phyloP scores from a whole-genome alignment of 2,888 invertebrate genomes.

The Xanthia togata region DNA sequence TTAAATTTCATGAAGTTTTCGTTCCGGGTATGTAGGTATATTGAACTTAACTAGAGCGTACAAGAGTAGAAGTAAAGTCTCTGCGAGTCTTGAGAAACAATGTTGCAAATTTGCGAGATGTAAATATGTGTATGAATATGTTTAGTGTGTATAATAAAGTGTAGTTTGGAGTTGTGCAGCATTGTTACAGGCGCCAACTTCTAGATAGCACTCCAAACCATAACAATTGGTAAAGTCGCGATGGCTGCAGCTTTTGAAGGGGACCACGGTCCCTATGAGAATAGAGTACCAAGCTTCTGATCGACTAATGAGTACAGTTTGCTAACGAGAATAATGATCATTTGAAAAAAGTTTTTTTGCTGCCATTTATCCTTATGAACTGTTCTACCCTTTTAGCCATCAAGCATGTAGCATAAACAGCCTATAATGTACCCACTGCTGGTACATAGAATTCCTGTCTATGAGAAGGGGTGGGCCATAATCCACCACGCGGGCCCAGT shows the following conservation, averaged over 20 bases:
- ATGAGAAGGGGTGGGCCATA: no score
- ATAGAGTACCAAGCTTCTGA: neutral
- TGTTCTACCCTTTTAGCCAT: no score
- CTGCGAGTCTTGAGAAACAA: neutral
- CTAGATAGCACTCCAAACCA: conserved; percentile 19
- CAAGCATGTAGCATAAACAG: no score
- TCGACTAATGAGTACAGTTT: conserved; percentile 18
- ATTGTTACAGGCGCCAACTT: conserved; percentile 27
- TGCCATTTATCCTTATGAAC: neutral
- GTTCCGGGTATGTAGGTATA: neutral
- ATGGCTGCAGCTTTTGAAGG: conserved; percentile 4
- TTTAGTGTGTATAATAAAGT: neutral
- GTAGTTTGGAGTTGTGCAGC: neutral
- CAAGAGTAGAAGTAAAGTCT: neutral
- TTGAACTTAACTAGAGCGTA: neutral
- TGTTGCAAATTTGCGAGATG: neutral
- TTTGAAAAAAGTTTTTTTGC: neutral
- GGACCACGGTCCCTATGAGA: neutral
- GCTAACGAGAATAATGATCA: neutral
- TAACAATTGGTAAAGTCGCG: conserved; percentile 36
- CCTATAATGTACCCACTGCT: no score
- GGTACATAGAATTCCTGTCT: no score
- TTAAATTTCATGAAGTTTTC: neutral
- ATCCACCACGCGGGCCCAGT: no score
- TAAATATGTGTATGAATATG: neutral